phyloP scores from a whole-genome alignment of 2,888 invertebrate species.

The Oscheius myriophilus region DNA sequence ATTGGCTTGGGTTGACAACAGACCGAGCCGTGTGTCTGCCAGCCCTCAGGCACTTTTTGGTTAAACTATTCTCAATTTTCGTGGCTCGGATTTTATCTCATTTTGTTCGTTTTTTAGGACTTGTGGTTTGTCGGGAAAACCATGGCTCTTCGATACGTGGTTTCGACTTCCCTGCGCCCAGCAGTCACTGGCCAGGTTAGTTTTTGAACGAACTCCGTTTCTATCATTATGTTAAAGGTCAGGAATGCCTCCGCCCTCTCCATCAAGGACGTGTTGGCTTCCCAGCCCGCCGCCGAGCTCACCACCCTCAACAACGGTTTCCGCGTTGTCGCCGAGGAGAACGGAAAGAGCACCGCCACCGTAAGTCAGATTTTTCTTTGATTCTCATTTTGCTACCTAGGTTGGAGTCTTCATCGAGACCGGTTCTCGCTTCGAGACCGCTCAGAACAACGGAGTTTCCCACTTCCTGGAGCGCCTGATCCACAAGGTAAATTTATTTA shows the following conservation, averaged over 20 bases:
- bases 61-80: neutral
- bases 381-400: conserved; percentile 57
- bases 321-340: conserved; percentile 93
- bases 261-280: conserved; percentile 51
- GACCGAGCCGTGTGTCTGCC: too few species aligned
- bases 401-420: conserved; percentile 94
- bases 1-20: too few species aligned
- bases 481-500: conserved; percentile 79
- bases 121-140: conserved; percentile 33
- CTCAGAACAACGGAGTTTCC: conserved; percentile 94
- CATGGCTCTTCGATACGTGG: conserved; percentile 50
- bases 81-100: neutral
- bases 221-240: conserved; percentile 31
- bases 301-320: conserved; percentile 81
- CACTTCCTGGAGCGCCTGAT: conserved; percentile 99
- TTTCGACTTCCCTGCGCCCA: conserved; percentile 46
- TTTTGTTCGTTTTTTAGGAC: conserved; percentile 34
- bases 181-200: conserved; percentile 44
- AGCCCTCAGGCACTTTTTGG: too few species aligned
- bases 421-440: conserved; percentile 92
- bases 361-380: conserved; percentile 77
- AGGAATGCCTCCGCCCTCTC: conserved; percentile 53
- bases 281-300: conserved; percentile 53
- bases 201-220: neutral
- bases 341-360: conserved; percentile 93